These are phyloP conservation scores for Eucidaris tribuloides DNA, from an alignment of 35 echinoderm and acorn worm genomes.

Conservation along the genomic window DNA sequence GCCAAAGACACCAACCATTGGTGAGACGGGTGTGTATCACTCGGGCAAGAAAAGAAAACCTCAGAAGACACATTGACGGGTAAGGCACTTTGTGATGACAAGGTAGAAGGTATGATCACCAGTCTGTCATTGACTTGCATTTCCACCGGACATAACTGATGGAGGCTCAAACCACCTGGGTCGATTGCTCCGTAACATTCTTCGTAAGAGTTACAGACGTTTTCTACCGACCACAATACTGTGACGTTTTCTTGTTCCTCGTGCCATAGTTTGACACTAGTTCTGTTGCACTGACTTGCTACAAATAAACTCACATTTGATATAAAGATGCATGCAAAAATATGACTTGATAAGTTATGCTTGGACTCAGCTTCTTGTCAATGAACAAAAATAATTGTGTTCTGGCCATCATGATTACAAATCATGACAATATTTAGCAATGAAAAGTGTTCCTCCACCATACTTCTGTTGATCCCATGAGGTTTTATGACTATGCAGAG, in stretches of 20 bases:
- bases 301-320: no score
- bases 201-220: not conserved
- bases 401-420: no score
- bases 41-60: not conserved
- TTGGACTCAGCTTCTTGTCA: no score
- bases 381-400: no score
- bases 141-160: conserved; percentile 4
- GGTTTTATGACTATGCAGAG: no score
- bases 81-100: not conserved
- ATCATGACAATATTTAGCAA: no score
- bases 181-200: not conserved
- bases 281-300: not conserved
- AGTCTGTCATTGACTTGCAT: conserved; percentile 11
- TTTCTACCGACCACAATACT: not conserved
- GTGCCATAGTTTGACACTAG: not conserved
- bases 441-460: no score
- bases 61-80: not conserved
- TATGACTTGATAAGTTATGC: no score
- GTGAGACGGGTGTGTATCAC: not conserved
- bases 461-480: no score
- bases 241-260: not conserved
- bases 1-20: not conserved
- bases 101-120: conserved; percentile 11
- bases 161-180: not conserved
- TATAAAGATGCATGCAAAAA: no score